Conservation (phyloP, 2,888 invertebrate genomes). For the Standfussiana lucernea region DNA sequence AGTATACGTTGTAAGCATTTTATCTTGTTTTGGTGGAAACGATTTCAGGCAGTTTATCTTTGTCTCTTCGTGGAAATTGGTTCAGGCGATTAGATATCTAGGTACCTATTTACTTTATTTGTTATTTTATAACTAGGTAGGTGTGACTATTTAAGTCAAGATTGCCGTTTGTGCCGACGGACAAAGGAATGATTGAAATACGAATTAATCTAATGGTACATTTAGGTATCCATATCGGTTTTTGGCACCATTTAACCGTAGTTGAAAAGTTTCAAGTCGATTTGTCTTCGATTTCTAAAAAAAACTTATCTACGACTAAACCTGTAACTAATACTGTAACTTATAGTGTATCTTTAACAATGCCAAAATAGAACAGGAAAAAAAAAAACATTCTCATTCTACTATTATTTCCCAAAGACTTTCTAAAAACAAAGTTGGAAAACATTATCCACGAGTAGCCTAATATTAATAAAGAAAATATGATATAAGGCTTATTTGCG, state of each 20-base stretch:
- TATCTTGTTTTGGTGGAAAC: constrained; percentile 48
- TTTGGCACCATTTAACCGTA: neutral
- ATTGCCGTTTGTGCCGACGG: neutral
- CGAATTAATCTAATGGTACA: neutral
- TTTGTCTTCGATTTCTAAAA: neutral
- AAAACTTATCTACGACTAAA: no score
- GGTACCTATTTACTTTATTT: neutral
- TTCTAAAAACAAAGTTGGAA: constrained; percentile 57
- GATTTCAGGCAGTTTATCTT: constrained; percentile 26
- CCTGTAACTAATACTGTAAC: no score
- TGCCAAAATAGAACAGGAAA: neutral
- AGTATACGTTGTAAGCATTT: constrained; percentile 52
- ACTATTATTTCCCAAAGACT: constrained; percentile 32
- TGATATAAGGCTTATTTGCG: constrained; percentile 77
- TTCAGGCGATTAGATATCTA: neutral
- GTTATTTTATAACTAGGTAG: neutral
- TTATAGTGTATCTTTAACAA: neutral
- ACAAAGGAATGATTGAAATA: neutral
- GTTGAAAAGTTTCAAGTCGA: neutral
- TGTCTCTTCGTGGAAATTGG: neutral
- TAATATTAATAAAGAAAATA: constrained; percentile 63
- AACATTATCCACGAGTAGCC: constrained; percentile 42
- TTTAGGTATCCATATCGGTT: neutral
- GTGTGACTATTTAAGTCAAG: neutral
- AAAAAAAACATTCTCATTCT: neutral